Conservation (phyloP, 1,140 invertebrate species). For the Nylanderia fulva region DNA sequence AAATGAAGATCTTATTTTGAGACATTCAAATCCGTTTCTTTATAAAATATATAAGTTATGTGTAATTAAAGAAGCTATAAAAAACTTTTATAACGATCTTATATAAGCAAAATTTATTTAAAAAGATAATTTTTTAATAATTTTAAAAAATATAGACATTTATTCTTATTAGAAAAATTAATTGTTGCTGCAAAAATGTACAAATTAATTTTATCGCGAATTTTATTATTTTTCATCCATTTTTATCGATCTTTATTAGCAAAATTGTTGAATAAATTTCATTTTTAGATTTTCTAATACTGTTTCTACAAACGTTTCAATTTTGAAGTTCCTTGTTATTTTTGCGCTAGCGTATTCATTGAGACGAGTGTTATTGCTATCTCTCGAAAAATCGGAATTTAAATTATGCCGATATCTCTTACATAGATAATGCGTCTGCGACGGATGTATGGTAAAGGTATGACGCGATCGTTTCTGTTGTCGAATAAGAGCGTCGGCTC, state of each 20-base stretch:
- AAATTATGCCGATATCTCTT: constrained; percentile 62
- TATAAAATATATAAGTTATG: background rate
- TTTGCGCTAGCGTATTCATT: background rate
- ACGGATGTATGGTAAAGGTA: constrained; percentile 65
- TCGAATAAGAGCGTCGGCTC: constrained; percentile 41
- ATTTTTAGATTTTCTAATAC: background rate
- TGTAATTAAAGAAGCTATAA: background rate
- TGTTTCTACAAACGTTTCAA: background rate
- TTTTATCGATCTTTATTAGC: background rate
- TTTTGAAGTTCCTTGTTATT: background rate
- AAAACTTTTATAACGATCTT: background rate
- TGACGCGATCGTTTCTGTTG: constrained; percentile 1
- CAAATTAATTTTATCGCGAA: background rate
- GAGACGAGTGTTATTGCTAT: constrained; percentile 34
- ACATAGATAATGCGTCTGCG: constrained; percentile 50
- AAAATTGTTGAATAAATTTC: background rate
- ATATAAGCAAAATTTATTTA: background rate
- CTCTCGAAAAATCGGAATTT: constrained; percentile 67
- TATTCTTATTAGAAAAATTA: background rate
- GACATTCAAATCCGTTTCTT: background rate
- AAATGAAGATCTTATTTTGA: no score
- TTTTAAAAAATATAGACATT: background rate
- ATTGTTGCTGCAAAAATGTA: background rate
- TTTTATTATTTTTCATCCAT: background rate
- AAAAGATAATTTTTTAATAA: background rate